Conservation (phyloP, 2,797 vertebrate genomes). For the Cossypha dichroa region DNA sequence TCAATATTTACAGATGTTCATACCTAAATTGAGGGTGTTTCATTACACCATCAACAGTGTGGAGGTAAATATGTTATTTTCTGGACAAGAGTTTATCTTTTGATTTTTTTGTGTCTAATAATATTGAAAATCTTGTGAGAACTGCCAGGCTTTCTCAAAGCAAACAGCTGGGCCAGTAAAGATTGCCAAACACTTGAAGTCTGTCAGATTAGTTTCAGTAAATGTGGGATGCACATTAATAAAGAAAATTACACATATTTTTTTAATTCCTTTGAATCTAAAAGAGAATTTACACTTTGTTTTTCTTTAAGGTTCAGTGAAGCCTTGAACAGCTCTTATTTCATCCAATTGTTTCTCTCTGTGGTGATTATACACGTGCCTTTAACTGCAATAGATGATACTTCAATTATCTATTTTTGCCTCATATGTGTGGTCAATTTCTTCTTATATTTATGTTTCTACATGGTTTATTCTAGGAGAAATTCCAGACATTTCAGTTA, state of each 20-base stretch:
- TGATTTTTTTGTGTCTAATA: neutral
- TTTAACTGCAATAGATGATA: neutral
- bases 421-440: neutral
- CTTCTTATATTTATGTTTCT: neutral
- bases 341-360: neutral
- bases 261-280: neutral
- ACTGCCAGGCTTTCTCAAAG: neutral
- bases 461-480: slow-evolving; percentile 35
- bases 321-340: neutral
- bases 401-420: neutral
- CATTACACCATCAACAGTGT: neutral
- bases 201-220: neutral
- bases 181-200: neutral
- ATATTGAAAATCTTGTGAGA: neutral
- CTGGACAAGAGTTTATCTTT: neutral
- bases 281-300: neutral
- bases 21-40: neutral
- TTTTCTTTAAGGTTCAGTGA: neutral
- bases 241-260: neutral
- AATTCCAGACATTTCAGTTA: neutral
- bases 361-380: neutral
- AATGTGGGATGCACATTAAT: neutral
- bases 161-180: neutral
- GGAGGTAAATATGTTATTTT: neutral
- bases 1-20: slow-evolving; percentile 4